Base-by-base conservation (phyloP, 2,888 invertebrate genomes). In the Luffia ferchaultella region DNA sequence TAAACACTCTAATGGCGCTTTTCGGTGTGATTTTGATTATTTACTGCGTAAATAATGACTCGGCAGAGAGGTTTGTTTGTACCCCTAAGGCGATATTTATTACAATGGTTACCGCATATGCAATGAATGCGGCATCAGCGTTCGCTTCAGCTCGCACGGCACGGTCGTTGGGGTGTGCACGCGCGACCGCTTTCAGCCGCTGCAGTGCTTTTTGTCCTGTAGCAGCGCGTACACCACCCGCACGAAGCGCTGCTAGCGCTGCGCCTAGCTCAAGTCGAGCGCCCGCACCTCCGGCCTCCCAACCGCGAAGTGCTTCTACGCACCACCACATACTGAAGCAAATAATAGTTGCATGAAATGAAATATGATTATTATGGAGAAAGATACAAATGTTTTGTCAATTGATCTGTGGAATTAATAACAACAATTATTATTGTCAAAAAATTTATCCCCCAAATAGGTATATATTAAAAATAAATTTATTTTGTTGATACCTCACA, bases 241-340 rank as follows among this genome's bases (percentile, higher is more conserved):
- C 48, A 55, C 58, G 30, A 50, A 60, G 52, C 20, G 56, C 54
- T 2, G 55, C 55, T 5, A 55, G 52, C 9, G 60, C 58, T 15
- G 59, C 59, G 16, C 52, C 65, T 52, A 48, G 52, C 48, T 97
- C 96, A 57, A 97, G 78, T 69, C 96, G 95, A 56, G 92, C 91
- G n/a, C 95, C 96, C 56, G 95, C 85, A 68, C 88, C 88, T 41
- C 91, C 88, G 62, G 92, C 93, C 67, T 89, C 90, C 19, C 93
- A 95, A 61, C 87, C 90, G 76, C 91, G 95, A 60, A 93, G 95
- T 60, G 88, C 90, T 67, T 93, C 95, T 58, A 92, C 94, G 76
- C 96, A 98, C 97, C 90, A 96, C 62, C 45, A 48, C 48, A 51
- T 50, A 1, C 76, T 76, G 51, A 76, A 85, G 15, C 30, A 30